phyloP scores from a whole-genome alignment of 2,888 invertebrate genomes.

The Rotaria macrura region DNA sequence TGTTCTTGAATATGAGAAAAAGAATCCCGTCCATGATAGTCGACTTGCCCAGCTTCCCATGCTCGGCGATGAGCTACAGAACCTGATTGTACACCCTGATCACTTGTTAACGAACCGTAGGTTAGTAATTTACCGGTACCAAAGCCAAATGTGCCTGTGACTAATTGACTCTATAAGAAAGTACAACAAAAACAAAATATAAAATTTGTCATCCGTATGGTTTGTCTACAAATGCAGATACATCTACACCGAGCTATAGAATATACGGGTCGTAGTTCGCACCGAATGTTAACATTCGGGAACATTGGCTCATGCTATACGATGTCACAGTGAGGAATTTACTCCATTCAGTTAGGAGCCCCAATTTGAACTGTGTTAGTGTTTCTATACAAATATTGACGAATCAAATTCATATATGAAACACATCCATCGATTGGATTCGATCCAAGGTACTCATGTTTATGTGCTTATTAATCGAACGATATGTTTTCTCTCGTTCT shows the following conservation, averaged over 20 bases:
- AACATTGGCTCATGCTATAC: background rate
- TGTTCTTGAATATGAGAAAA: constrained; percentile 32
- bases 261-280: constrained; percentile 9
- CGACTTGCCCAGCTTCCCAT: constrained; percentile 31
- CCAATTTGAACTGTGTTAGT: background rate
- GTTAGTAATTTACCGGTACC: background rate
- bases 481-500: background rate
- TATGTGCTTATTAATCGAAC: background rate
- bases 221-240: constrained; percentile 10
- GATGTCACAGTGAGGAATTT: constrained; percentile 17
- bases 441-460: background rate
- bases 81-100: constrained; percentile 22
- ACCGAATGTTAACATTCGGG: background rate
- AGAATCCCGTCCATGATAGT: constrained; percentile 32
- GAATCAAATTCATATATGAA: background rate
- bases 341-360: background rate
- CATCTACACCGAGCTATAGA: background rate
- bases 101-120: background rate
- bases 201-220: background rate
- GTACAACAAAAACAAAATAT: background rate
- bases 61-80: constrained; percentile 24
- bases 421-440: background rate
- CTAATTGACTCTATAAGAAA: background rate
- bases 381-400: background rate
- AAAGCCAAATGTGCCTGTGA: background rate